Base-by-base conservation (phyloP, 1,140 invertebrate species). In the Drosophila pachea region DNA sequence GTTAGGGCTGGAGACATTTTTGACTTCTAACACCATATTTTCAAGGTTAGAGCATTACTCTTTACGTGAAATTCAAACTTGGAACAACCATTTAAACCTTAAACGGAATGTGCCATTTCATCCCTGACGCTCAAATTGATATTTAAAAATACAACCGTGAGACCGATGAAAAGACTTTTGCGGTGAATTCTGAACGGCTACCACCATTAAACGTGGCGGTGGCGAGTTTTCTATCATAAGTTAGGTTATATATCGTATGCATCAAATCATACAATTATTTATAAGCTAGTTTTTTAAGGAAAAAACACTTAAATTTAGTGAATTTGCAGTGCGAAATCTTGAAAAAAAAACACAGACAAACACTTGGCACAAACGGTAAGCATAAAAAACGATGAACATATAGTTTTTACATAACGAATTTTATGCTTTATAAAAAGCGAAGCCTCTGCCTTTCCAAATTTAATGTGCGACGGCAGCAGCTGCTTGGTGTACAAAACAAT, bases 221-320 rank as follows among this genome's bases (percentile, higher is more conserved):
- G 74, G 81, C 81, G 77, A 79, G 64, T 71, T 71, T 71, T 83
- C 77, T 87, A 87, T 86, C 81, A 86, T 89, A 89, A 89, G 88
- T 89, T 89, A 89, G 88, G 88, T 89, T 89, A 89, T 89, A 89
- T 89, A 89, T 89, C 88, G 88, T 89, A 88, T 88, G 86, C 86
- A 88, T 89, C 87, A 89, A 89, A 87, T 88, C 87, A 89, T 89
- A 89, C 84, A 89, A 89, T 89, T 89, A 89, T 86, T 87, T 89
- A 88, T 89, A 89, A 88, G 87, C 87, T 89, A 89, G 87, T 88
- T 88, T 88, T 88, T 88, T 89, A 89, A 89, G 87, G 87, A 89
- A 89, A 84, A 88, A 88, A 86, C 79, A 89, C 87, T 87, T 89
- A 89, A 88, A 88, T 89, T 89, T 89, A 88, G 87, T 89, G 87